A percentile compares a stretch with the other conserved stretches of the same genome.
Evolutionary conservation across 2,888 invertebrate genomes (phyloP).

Genomic region (Antitype chi): DNA sequence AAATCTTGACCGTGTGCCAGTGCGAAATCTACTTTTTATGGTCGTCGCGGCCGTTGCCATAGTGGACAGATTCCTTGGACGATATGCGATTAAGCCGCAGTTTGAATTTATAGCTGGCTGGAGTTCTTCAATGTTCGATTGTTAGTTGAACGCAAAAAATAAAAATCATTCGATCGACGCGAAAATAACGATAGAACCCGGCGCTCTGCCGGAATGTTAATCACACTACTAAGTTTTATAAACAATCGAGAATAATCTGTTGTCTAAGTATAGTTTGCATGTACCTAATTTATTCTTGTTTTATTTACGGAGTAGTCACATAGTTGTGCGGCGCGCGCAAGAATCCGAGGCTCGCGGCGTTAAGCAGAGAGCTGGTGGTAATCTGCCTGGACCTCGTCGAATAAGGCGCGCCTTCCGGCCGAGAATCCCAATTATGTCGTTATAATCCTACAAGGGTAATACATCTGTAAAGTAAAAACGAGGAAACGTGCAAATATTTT

Average conservation of each 20-base stretch:
- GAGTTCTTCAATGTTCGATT: slow-evolving; percentile 78
- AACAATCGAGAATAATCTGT: slow-evolving; percentile 57
- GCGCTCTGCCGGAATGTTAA: slow-evolving; percentile 61
- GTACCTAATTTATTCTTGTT: slow-evolving; percentile 60
- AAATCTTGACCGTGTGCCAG: slow-evolving; percentile 83
- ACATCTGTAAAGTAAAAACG: slow-evolving; percentile 55
- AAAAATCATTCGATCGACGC: slow-evolving; percentile 43
- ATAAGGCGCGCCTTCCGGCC: slow-evolving; percentile 69
- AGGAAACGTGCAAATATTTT: slow-evolving; percentile 56
- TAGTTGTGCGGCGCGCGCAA: slow-evolving; percentile 69
- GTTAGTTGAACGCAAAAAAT: slow-evolving; percentile 66
- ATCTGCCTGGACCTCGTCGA: slow-evolving; percentile 65
- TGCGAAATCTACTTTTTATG: slow-evolving; percentile 86
- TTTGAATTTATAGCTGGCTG: slow-evolving; percentile 79
- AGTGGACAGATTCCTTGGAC: slow-evolving; percentile 83
- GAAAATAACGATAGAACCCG: slow-evolving; percentile 54
- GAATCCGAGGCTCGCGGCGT: slow-evolving; percentile 69
- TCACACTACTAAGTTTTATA: slow-evolving; percentile 60
- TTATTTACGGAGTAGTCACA: slow-evolving; percentile 66
- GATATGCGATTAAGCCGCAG: slow-evolving; percentile 80
- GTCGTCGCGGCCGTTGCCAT: slow-evolving; percentile 73
- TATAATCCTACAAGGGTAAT: slow-evolving; percentile 65
- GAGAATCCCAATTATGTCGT: slow-evolving; percentile 72
- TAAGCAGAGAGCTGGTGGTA: slow-evolving; percentile 67
- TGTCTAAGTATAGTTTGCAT: slow-evolving; percentile 57